Conservation (phyloP, 2,888 invertebrate species). For the Macrophya alboannulata region DNA sequence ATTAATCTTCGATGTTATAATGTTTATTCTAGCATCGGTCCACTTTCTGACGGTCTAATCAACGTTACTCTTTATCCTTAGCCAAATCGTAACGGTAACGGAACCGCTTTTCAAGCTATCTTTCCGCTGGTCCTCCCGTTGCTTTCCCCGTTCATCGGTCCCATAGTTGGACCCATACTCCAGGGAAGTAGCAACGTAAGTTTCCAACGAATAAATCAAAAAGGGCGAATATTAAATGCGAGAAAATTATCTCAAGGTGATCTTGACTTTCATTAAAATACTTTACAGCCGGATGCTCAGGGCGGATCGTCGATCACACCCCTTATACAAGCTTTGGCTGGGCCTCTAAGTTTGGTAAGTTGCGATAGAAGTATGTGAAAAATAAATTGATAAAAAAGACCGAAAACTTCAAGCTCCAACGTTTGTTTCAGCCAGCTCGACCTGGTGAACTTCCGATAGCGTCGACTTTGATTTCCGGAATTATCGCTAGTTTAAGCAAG, state of each 20-base stretch:
- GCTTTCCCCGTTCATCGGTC: constrained; percentile 74
- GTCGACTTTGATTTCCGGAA: constrained; percentile 70
- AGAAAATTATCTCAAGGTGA: background rate
- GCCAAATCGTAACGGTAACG: constrained; percentile 70
- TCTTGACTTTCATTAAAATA: background rate
- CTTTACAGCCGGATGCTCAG: constrained; percentile 68
- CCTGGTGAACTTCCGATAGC: constrained; percentile 72
- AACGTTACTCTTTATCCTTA: background rate
- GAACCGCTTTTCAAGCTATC: constrained; percentile 73
- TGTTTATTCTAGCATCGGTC: background rate
- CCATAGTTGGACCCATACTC: constrained; percentile 73
- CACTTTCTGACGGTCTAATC: background rate
- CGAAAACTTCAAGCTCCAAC: background rate
- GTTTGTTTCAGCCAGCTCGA: constrained; percentile 69
- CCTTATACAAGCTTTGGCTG: constrained; percentile 67
- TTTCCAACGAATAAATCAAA: background rate
- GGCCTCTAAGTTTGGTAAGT: constrained; percentile 73
- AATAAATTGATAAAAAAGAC: background rate
- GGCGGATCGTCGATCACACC: constrained; percentile 69
- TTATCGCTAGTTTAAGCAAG: constrained; percentile 72
- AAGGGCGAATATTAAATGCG: background rate
- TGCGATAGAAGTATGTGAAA: background rate
- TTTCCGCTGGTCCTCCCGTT: constrained; percentile 72
- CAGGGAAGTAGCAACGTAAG: constrained; percentile 73
- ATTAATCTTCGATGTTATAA: background rate